Conservation (phyloP, 2,888 invertebrate species). For the Hirtodrosophila alboralis region DNA sequence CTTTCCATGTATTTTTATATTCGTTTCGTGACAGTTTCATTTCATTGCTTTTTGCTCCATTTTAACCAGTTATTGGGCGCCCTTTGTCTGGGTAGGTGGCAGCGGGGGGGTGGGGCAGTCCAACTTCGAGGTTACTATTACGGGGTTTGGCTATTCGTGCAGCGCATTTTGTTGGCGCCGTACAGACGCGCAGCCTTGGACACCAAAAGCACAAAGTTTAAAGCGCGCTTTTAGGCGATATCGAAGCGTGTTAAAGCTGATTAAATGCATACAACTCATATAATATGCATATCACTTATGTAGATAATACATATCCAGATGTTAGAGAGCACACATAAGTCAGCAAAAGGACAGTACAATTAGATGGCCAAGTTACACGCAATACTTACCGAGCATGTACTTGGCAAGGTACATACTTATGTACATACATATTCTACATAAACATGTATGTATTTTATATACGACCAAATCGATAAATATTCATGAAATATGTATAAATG, state of each 20-base stretch:
- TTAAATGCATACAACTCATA: neutral
- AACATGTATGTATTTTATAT: conserved; percentile 29
- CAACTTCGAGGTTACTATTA: conserved; percentile 45
- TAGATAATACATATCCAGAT: neutral
- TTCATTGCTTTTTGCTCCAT: conserved; percentile 76
- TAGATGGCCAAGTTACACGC: conserved; percentile 52
- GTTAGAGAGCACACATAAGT: neutral
- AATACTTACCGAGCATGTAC: conserved; percentile 19
- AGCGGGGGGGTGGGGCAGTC: neutral
- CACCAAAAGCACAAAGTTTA: conserved; percentile 41
- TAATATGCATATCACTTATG: conserved; percentile 12
- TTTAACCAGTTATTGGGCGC: conserved; percentile 76
- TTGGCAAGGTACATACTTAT: conserved; percentile 3
- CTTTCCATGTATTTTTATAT: conserved; percentile 20
- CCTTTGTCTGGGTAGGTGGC: conserved; percentile 52
- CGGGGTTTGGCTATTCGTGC: conserved; percentile 64
- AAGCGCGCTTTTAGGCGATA: conserved; percentile 56
- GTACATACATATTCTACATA: conserved; percentile 1
- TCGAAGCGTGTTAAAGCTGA: neutral
- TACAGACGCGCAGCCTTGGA: conserved; percentile 73
- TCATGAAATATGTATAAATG: conserved; percentile 68
- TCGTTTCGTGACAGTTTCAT: conserved; percentile 75
- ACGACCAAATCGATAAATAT: conserved; percentile 73
- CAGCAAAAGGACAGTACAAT: conserved; percentile 30
- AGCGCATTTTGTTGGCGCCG: conserved; percentile 75